Percentiles rank a stretch among this genome's conserved stretches.
Conservation (phyloP, 1,140 invertebrate species). For the Diorhabda elongata region DNA sequence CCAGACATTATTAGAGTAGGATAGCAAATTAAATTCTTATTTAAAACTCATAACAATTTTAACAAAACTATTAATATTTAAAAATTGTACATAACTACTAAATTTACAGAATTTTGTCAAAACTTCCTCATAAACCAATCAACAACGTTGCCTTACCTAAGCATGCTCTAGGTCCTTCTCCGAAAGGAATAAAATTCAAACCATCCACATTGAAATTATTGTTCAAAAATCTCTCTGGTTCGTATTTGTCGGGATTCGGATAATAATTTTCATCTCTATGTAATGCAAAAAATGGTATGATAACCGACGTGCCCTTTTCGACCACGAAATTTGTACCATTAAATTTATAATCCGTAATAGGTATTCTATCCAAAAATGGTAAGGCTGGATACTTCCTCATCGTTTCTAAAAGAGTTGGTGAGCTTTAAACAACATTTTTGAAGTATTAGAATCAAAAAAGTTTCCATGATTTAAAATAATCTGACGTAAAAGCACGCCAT, state of each 20-base stretch:
- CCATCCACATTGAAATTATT: neutral
- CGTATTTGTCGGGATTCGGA: neutral
- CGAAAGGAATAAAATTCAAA: constrained; percentile 56
- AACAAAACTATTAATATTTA: no score
- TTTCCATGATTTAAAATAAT: no score
- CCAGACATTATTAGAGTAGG: no score
- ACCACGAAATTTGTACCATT: neutral
- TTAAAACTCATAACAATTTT: no score
- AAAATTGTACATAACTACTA: no score
- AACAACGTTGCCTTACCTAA: constrained; percentile 45
- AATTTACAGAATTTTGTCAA: no score
- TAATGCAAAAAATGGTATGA: neutral
- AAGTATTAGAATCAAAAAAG: no score
- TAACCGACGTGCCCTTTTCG: neutral
- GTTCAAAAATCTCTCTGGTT: neutral
- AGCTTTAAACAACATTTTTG: neutral
- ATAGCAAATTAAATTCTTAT: no score
- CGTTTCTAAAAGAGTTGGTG: neutral
- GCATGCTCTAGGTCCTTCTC: constrained; percentile 56
- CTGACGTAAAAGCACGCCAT: no score
- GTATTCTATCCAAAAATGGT: neutral
- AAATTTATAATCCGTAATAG: neutral
- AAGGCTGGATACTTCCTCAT: neutral
- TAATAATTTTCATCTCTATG: neutral
- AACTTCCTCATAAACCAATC: no score